Evolutionary conservation across 2,888 invertebrate genomes (phyloP), one percentile per base, ranked within the genome.

Genomic region (Spilosoma lubricipeda): DNA sequence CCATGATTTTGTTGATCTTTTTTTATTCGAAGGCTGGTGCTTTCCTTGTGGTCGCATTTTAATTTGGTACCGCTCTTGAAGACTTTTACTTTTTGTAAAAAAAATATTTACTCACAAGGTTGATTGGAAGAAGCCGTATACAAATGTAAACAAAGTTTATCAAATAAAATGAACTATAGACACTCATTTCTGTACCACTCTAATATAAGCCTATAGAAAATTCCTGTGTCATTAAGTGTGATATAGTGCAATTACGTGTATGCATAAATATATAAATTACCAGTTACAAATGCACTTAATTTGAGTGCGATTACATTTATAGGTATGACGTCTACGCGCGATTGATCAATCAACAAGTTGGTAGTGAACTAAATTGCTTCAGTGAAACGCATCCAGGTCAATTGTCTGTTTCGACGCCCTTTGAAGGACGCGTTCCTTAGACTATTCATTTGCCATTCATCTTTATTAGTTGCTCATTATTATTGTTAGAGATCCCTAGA

Each of bases 351-450:
- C 87, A 89, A 82, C 86, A 80, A 84, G 82, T 76, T 88, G 88
- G 79, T 88, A 88, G 87, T 89, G 89, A 88, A 86, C 88, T 91
- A 88, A 93, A 93, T 94, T 92, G 91, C 82, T 93, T 91, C 92
- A 85, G 86, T 89, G 91, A 90, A 92, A 77, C 91, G 89, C 90
- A 93, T 92, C 91, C 84, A 84, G 91, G 88, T 80, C 93, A 93
- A 92, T 93, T 92, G 85, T 77, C 52, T 80, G 76, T 81, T 78
- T 81, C 74, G 75, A 67, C 84, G 94, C 93, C 93, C 94, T 93
- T 93, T 83, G 89, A 94, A 94, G 94, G 94, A 93, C 94, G 89
- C 77, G 72, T 74, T 75, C 77, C 74, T 80, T 65, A 36, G 74
- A 73, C 74, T 76, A 86, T 84, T 85, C 74, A 81, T 36, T 69